phyloP scores from a whole-genome alignment of 35 echinoderm and acorn worm species.

The Heliocidaris erythrogramma region DNA sequence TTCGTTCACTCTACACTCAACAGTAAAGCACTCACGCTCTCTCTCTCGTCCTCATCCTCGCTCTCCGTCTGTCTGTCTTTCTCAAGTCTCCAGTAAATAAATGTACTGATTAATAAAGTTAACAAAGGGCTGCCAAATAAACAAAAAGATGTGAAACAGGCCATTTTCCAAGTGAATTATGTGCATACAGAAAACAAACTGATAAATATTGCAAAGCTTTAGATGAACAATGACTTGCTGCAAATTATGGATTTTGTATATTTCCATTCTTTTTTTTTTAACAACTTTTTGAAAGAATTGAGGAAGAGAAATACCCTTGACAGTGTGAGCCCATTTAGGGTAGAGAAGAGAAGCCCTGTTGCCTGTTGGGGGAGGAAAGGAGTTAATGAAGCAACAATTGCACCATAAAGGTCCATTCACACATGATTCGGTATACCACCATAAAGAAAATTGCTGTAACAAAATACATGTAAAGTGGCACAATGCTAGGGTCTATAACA shows the following conservation, averaged over 20 bases:
- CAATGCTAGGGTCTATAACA: too few relatives aligned
- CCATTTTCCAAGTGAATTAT: not conserved
- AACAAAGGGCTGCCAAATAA: not conserved
- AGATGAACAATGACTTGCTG: not conserved
- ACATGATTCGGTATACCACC: too few relatives aligned
- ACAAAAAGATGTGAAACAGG: not conserved
- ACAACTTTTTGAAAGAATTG: slow-evolving; percentile 7
- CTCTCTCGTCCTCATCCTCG: not conserved
- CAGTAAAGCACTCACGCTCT: not conserved
- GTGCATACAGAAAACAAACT: not conserved
- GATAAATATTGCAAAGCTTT: not conserved
- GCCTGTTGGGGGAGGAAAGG: slow-evolving; percentile 44
- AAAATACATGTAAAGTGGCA: too few relatives aligned
- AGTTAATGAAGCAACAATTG: not conserved
- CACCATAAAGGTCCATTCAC: not conserved
- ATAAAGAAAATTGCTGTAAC: too few relatives aligned
- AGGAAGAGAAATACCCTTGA: slow-evolving; percentile 56
- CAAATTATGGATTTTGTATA: not conserved
- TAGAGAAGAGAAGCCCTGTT: slow-evolving; percentile 57
- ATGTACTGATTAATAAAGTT: not conserved
- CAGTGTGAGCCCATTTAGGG: slow-evolving; percentile 60
- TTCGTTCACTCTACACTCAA: not conserved
- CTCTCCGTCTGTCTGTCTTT: not conserved
- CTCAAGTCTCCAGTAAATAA: not conserved
- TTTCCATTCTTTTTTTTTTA: not conserved